These are phyloP conservation scores for Bubo blakistoni DNA, from an alignment of 2,113 vertebrate species.

Conservation along the genomic window DNA sequence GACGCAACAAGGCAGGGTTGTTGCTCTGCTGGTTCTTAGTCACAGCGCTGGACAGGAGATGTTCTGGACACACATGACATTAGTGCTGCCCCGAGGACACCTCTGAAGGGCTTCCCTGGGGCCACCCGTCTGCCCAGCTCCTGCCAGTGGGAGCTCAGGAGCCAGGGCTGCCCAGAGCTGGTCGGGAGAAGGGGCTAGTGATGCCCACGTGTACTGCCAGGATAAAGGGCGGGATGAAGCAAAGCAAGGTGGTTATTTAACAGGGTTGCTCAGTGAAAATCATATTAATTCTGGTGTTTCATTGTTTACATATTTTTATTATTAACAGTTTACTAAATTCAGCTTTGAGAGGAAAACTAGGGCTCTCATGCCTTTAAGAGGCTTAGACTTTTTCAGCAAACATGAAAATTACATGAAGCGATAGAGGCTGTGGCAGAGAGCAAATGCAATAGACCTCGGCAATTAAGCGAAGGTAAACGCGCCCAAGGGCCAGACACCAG, in stretches of 20 bases:
- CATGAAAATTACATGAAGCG: background rate
- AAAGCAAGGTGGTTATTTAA: background rate
- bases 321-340: background rate
- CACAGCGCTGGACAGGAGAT: accelerated
- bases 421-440: background rate
- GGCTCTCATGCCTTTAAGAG: background rate
- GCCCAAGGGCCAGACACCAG: background rate
- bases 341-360: background rate
- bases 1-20: background rate
- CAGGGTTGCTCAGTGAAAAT: background rate
- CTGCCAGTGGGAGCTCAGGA: accelerated
- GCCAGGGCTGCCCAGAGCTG: accelerated
- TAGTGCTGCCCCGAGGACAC: background rate
- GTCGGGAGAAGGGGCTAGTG: accelerated
- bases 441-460: background rate
- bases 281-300: accelerated
- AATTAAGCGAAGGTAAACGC: background rate
- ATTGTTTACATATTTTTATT: background rate
- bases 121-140: too few relatives aligned
- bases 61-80: accelerated
- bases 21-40: background rate
- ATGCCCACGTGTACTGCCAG: accelerated
- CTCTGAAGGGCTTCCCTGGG: too few relatives aligned
- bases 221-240: background rate
- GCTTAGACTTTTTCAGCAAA: background rate